Conservation (phyloP, 1,140 invertebrate genomes). For the Drosophila leontia region DNA sequence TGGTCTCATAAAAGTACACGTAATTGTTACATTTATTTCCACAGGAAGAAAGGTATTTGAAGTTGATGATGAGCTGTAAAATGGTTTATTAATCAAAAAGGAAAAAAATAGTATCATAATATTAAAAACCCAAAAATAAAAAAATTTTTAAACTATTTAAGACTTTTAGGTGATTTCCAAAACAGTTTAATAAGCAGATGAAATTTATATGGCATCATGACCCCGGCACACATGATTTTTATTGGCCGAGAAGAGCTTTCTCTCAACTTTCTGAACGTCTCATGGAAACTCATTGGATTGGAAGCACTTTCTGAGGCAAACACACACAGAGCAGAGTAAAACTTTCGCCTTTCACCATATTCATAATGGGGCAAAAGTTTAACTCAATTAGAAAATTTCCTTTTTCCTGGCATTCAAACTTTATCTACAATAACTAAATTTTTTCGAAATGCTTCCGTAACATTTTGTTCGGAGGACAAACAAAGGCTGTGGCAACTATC, state of each 20-base stretch:
- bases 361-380: constrained; percentile 54
- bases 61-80: background rate
- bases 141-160: background rate
- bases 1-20: constrained; percentile 8
- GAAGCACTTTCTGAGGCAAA: constrained; percentile 42
- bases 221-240: constrained; percentile 20
- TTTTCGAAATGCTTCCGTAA: constrained; percentile 14
- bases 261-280: constrained; percentile 30
- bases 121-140: background rate
- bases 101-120: background rate
- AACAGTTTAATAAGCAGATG: constrained; percentile 1
- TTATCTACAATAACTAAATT: constrained; percentile 26
- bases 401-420: constrained; percentile 45
- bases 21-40: background rate
- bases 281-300: constrained; percentile 44
- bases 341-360: constrained; percentile 43
- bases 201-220: constrained; percentile 3
- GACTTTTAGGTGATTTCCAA: background rate
- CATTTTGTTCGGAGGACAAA: constrained; percentile 18
- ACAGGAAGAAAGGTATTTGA: background rate
- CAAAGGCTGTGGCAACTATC: constrained; percentile 56
- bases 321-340: too few relatives aligned
- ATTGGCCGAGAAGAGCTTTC: constrained; percentile 25
- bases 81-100: background rate
- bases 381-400: constrained; percentile 72